Evolutionary conservation across 2,888 invertebrate genomes (phyloP).

Genomic region (Therioaphis trifolii): DNA sequence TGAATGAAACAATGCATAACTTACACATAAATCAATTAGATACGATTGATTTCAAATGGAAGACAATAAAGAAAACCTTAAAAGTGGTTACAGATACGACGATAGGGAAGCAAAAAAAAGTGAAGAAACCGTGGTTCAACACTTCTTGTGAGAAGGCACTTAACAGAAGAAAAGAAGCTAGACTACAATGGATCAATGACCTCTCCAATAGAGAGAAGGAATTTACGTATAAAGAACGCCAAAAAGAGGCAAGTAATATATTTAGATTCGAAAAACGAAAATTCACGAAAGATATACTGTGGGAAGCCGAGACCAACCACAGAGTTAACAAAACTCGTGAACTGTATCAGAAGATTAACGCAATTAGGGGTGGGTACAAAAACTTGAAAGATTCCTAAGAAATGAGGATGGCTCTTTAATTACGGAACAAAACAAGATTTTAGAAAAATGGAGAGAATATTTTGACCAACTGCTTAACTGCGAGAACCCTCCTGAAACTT

Average conservation of each 20-base stretch:
- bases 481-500: neutral
- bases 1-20: neutral
- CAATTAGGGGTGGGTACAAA: conserved; percentile 21
- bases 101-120: conserved; percentile 19
- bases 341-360: conserved; percentile 18
- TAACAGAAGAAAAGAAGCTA: conserved; percentile 23
- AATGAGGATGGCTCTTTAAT: neutral
- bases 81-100: conserved; percentile 6
- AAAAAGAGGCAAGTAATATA: conserved; percentile 40
- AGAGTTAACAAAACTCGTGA: too few relatives aligned
- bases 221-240: conserved; percentile 17
- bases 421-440: neutral
- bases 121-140: conserved; percentile 35
- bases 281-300: conserved; percentile 26
- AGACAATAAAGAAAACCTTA: too few relatives aligned
- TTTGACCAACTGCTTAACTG: neutral
- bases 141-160: neutral
- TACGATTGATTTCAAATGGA: too few relatives aligned
- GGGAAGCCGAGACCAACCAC: too few relatives aligned
- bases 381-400: too few relatives aligned
- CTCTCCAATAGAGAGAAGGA: conserved; percentile 23
- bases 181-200: conserved; percentile 9
- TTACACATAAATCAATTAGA: neutral
- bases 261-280: conserved; percentile 34
- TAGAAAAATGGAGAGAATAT: conserved; percentile 6